Evolutionary conservation across 2,113 vertebrate species (phyloP).

Genomic region (Tetrao urogallus): DNA sequence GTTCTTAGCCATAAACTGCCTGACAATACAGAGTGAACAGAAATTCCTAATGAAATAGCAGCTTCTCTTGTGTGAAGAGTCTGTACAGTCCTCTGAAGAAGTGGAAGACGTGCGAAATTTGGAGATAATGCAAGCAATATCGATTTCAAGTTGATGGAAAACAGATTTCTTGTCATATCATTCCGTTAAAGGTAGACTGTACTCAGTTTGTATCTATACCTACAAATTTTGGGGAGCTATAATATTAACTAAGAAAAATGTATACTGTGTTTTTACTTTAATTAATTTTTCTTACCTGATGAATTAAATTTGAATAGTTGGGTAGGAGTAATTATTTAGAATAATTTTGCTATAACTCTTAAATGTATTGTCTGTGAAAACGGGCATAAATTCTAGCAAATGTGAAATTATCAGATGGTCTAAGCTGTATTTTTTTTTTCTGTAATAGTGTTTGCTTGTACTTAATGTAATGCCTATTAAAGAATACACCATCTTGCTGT

Average conservation of each 20-base stretch:
- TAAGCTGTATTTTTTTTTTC: background rate
- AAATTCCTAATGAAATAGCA: background rate
- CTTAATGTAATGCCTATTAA: background rate
- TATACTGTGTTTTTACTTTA: background rate
- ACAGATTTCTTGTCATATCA: accelerated
- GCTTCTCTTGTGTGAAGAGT: background rate
- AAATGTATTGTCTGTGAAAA: background rate
- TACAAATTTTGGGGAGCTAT: background rate
- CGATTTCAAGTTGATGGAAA: background rate
- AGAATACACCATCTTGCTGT: background rate
- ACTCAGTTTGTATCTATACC: background rate
- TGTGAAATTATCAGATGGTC: background rate
- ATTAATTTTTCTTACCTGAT: background rate
- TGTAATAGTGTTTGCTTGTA: background rate
- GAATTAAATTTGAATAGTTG: background rate
- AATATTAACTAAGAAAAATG: background rate
- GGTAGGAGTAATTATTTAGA: background rate
- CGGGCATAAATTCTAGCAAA: background rate
- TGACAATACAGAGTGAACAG: background rate
- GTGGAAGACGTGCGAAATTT: background rate
- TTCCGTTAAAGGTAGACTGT: background rate
- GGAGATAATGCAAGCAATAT: background rate
- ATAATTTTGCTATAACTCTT: background rate
- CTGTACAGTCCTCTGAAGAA: background rate
- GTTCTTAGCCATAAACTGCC: background rate